Base-by-base conservation (phyloP, 1,140 invertebrate species). In the Lanistes nyassanus region DNA sequence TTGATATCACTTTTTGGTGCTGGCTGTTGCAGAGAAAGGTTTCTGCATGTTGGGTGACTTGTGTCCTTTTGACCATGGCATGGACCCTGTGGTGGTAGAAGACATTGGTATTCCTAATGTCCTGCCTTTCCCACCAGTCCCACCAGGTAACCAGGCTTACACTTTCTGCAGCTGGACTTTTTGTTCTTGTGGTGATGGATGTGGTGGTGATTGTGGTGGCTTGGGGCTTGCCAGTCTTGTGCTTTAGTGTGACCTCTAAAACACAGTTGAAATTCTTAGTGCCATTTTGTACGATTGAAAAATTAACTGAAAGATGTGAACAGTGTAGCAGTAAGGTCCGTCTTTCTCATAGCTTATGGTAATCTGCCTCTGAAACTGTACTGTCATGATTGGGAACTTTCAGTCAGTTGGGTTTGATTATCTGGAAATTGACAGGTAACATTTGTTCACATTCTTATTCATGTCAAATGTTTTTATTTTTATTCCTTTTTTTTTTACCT, bases 11-110 rank as follows among this genome's bases (percentile, higher is more conserved):
- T 29, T 29, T 62, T 29, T 62, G 42, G 42, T 47, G 42, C 42
- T 76, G 39, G 56, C 2, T 69, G 26, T 86, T 86, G 39, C 87
- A 94, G 95, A 97, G 89, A 96, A 96, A 89, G 97, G 97, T 4
- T 98, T 95, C 85, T 99, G 97, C 87, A 96, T 98, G 92, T 91
- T 95, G 39, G 97, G 97, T 13, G 97, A 98, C 89, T 92, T 96
- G 64, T 99, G 97, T 89, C 96, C 95, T 26, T 99, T 93, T 91
- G 97, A 98, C 90, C 97, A 99, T 90, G 97, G 97, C 23, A 92
- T 92, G 5, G 97, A 98, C 90, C 97, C 97, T 2, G 95, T 98
- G 0, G 95, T 98, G 4, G 90, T 98, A 23, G 96, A 98, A 85
- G 95, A 97, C 88, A 92, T 95, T 9, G 72, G 72, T 58, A 79